A percentile compares a stretch with the other conserved stretches of the same genome.
Evolutionary conservation across 1,140 invertebrate species (phyloP).

Genomic region (Heliconius hermathena): DNA sequence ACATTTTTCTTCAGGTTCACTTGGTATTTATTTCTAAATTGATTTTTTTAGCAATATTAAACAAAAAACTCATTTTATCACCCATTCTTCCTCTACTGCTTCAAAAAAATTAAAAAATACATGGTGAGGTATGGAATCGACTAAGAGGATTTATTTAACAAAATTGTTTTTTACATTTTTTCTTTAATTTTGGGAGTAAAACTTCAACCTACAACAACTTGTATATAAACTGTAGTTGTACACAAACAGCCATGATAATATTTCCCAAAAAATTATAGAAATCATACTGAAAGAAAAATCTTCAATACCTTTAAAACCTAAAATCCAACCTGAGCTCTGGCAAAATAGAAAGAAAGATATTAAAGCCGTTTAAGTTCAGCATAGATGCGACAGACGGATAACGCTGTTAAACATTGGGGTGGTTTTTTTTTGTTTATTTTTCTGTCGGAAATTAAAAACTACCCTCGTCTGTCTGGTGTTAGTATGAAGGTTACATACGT

Average conservation of each 20-base stretch:
- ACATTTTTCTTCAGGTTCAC: too few relatives aligned
- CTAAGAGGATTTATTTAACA: too few relatives aligned
- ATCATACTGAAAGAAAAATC: neutral
- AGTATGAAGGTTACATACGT: conserved; percentile 7
- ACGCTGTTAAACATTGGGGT: conserved; percentile 10
- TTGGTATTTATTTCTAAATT: too few relatives aligned
- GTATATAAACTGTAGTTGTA: too few relatives aligned
- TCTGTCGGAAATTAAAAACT: conserved; percentile 7
- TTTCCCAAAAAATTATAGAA: neutral
- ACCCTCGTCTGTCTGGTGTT: conserved; percentile 12
- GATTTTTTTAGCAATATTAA: too few relatives aligned
- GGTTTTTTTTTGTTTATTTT: conserved; percentile 12
- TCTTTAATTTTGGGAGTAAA: too few relatives aligned
- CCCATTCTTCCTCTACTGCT: too few relatives aligned
- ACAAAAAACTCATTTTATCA: too few relatives aligned
- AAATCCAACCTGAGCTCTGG: neutral
- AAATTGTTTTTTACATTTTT: too few relatives aligned
- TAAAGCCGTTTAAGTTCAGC: conserved; percentile 13
- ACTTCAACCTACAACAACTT: too few relatives aligned
- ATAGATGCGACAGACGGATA: conserved; percentile 11
- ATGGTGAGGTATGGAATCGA: too few relatives aligned
- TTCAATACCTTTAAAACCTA: neutral
- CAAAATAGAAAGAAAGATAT: conserved; percentile 4
- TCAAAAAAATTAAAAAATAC: too few relatives aligned
- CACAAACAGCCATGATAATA: neutral